A percentile compares a stretch with the other conserved stretches of the same genome.
Evolutionary conservation across 2,888 invertebrate species (phyloP).

Genomic region (Torymus texanus): DNA sequence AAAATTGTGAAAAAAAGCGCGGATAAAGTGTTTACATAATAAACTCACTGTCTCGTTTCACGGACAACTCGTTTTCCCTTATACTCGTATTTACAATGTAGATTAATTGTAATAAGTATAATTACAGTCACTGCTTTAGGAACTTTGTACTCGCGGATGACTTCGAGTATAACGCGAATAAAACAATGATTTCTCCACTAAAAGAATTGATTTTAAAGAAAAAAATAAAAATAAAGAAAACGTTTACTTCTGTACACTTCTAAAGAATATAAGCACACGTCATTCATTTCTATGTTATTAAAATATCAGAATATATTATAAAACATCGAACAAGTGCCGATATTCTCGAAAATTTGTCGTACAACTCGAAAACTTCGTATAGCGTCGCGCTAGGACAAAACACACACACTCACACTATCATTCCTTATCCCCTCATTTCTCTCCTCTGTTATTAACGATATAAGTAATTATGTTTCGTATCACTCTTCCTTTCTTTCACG

Average conservation of each 20-base stretch:
- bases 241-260: neutral
- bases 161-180: conserved; percentile 53
- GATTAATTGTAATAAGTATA: conserved; percentile 47
- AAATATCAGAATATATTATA: neutral
- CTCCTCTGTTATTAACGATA: conserved; percentile 17
- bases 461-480: conserved; percentile 8
- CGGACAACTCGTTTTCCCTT: conserved; percentile 44
- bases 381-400: conserved; percentile 21
- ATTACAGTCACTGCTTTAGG: conserved; percentile 58
- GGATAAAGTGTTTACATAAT: conserved; percentile 29
- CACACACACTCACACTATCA: too few relatives aligned
- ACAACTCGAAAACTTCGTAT: conserved; percentile 28
- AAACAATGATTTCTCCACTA: conserved; percentile 19
- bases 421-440: neutral
- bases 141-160: conserved; percentile 60
- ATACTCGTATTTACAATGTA: conserved; percentile 51
- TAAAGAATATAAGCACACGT: neutral
- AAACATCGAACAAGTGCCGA: conserved; percentile 12
- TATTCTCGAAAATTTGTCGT: conserved; percentile 35
- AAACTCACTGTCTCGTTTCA: conserved; percentile 48
- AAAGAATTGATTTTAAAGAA: conserved; percentile 7
- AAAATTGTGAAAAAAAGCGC: conserved; percentile 33
- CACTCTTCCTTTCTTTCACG: conserved; percentile 16
- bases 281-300: neutral
- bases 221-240: neutral